Evolutionary conservation across 2,797 vertebrate genomes (phyloP), one percentile per base, ranked within the genome.

Genomic region (Coranthus polyacanthus): DNA sequence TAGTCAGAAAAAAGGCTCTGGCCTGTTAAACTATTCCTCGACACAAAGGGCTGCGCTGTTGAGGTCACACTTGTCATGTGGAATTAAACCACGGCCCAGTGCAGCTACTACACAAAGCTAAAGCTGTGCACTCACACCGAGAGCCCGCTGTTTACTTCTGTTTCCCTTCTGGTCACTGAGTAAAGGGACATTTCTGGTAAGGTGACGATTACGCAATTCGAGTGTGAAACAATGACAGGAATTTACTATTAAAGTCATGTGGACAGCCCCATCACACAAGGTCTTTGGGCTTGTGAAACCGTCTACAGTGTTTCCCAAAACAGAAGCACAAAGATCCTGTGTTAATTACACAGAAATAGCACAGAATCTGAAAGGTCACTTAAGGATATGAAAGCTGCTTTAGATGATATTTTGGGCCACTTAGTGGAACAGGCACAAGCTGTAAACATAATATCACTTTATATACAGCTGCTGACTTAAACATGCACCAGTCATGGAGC

Each of bases 91-190:
- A 24, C 21, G 9, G 55, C 54, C 44, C 60, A 32, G 44, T 16
- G 60, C 71, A 43, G 60, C 61, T 21, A 16, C 41, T 63, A 57
- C 47, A 24, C 32, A 21, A 29, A 58, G 24, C 18, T n/a, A 46
- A 22, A 52, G 61, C 82, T 21, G 65, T 24, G 58, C 65, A 13
- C 57, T 76, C 75, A 22, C 17, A 54, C 47, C n/a, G 34, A 62
- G 21, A 82, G 58, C 49, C 53, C 51, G 70, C 45, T 50, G 57
- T 76, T 81, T 72, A 78, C 80, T 73, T 86, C 81, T 52, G 76
- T 76, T 88, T 77, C 74, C 72, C 68, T 85, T 89, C 78, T 84
- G 84, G 82, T 88, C 79, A 84, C 60, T 44, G 74, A 84, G 49
- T 42, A 69, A 39, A 74, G 54, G 55, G 70, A 63, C 71, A 44